Percentiles rank a stretch among this genome's conserved stretches.
These are phyloP conservation scores for Tenthredo distinguenda DNA, from an alignment of 2,888 invertebrate species.

Conservation along the genomic window DNA sequence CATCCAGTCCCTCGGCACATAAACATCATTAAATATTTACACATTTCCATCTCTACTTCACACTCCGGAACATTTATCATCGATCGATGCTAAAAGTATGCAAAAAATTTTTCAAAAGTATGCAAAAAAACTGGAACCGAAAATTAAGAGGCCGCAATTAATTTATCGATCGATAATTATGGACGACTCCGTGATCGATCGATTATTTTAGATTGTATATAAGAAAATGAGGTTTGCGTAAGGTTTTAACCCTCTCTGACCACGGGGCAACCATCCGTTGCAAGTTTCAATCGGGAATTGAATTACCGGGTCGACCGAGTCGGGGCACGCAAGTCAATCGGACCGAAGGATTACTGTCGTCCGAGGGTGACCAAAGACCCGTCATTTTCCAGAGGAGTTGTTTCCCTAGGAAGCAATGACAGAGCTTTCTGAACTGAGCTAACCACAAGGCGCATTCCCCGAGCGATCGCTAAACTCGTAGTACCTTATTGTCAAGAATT, in stretches of 20 bases:
- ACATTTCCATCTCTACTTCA: not conserved
- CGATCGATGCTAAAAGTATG: not conserved
- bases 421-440: conserved; percentile 13
- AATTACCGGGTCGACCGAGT: conserved; percentile 31
- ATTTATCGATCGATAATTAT: not conserved
- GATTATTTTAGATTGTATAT: not conserved
- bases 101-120: not conserved
- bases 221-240: not conserved
- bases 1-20: not conserved
- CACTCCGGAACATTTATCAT: not conserved
- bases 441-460: conserved; percentile 33
- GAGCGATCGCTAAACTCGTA: not conserved
- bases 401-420: conserved; percentile 41
- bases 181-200: not conserved
- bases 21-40: conserved; percentile 12
- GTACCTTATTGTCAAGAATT: conserved; percentile 5
- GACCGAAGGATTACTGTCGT: conserved; percentile 21
- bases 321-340: conserved; percentile 35
- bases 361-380: conserved; percentile 29
- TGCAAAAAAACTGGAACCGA: too few species aligned
- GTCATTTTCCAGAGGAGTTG: conserved; percentile 40
- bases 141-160: too few species aligned
- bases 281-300: conserved; percentile 38
- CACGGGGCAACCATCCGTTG: conserved; percentile 15
- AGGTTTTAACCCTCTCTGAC: not conserved